phyloP scores from a whole-genome alignment of 1,140 invertebrate species.

The Probaryconus sp. region DNA sequence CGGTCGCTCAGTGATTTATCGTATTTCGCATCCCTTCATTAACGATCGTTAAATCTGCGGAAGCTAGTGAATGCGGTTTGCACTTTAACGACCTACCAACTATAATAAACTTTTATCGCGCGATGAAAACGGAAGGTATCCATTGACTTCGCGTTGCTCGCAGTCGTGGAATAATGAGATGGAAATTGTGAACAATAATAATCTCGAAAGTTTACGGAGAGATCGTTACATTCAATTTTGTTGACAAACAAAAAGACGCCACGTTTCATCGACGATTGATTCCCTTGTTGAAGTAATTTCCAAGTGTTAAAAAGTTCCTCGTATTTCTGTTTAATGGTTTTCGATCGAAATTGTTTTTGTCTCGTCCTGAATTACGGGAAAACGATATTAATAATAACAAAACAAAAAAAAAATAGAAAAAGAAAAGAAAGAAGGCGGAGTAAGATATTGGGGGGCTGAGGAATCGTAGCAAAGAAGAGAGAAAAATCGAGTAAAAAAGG shows the following conservation, averaged over 20 bases:
- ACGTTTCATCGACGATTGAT: too few relatives aligned
- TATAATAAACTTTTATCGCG: slow-evolving; percentile 61
- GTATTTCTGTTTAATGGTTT: too few relatives aligned
- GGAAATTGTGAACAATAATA: slow-evolving; percentile 48
- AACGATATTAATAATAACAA: slow-evolving; percentile 45
- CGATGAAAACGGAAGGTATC: slow-evolving; percentile 58
- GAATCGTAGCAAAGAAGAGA: slow-evolving; percentile 29
- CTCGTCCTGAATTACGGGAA: slow-evolving; percentile 15
- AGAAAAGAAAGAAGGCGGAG: background rate
- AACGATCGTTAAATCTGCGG: slow-evolving; percentile 55
- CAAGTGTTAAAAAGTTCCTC: too few relatives aligned
- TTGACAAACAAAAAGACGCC: slow-evolving; percentile 15
- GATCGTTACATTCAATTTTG: slow-evolving; percentile 35
- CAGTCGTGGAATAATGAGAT: slow-evolving; percentile 43
- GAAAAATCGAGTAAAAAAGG: slow-evolving; percentile 37
- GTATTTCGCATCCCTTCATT: slow-evolving; percentile 61
- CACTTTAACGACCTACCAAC: slow-evolving; percentile 54
- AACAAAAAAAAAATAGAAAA: slow-evolving; percentile 30
- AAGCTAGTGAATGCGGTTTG: slow-evolving; percentile 46
- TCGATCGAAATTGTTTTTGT: background rate
- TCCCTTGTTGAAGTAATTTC: too few relatives aligned
- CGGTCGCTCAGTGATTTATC: slow-evolving; percentile 50
- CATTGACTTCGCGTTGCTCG: slow-evolving; percentile 39
- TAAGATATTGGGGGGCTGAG: background rate
- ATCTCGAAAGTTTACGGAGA: slow-evolving; percentile 15